Base-by-base conservation (phyloP, 2,113 vertebrate genomes). In the Ammodytes marinus region DNA sequence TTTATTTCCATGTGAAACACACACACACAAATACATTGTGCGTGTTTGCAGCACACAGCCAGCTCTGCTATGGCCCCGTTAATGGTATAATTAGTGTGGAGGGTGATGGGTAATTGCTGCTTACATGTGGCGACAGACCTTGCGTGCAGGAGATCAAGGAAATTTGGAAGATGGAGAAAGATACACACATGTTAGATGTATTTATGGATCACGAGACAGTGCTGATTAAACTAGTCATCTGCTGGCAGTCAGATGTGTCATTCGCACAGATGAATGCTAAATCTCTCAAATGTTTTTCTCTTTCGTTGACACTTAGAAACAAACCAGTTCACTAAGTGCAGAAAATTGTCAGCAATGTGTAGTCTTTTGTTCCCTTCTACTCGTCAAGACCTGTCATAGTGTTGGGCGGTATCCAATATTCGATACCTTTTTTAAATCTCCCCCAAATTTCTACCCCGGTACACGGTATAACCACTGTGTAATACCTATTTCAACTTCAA, bases 31-130 rank as follows among this genome's bases (percentile, higher is more conserved):
- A 74, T 55, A 73, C 70, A 42, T 72, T 27, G 27, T 27, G n/a
- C 57, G 6, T 81, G 37, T 45, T 69, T 45, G 37, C 43, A 27
- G 37, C 43, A 27, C 66, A 35, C 45, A 74, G 40, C 39, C n/a
- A 42, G 68, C 67, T 46, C 77, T 2, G 71, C 61, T 39, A 60
- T 37, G 50, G 74, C 76, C 83, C 80, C 27, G 0, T 77, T 91
- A 93, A 91, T 89, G 66, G 63, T 69, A 77, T 92, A 91, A 91
- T 92, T 84, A 82, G 65, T 66, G 77, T 81, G 86, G 77, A 77
- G 82, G 81, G 60, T 79, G 88, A 81, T 86, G 86, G 82, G 27
- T 91, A 91, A 93, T 93, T 86, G 78, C 84, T 72, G 82, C 77
- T 89, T 90, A 89, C 74, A 52, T 83, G 66, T 54, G 78, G 75